A percentile compares a stretch with the other conserved stretches of the same genome.
These are phyloP conservation scores for Prolemur simus DNA, from an alignment of 2,113 vertebrate genomes.

Conservation along the genomic window DNA sequence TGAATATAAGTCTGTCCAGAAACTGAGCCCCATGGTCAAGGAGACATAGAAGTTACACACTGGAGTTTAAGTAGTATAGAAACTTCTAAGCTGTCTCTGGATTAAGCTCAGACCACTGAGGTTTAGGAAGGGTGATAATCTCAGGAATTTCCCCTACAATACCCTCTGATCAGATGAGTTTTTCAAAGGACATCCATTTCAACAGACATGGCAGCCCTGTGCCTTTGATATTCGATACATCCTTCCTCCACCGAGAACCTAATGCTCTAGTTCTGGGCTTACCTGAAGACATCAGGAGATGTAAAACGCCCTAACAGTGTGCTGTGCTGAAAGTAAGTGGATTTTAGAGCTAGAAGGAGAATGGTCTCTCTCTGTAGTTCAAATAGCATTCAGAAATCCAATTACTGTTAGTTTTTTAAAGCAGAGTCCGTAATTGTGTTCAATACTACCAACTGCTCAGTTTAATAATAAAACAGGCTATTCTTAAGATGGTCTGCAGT, in stretches of 20 bases:
- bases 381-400: constrained; percentile 55
- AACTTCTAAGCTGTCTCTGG: neutral
- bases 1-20: neutral
- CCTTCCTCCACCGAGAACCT: neutral
- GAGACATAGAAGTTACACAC: neutral
- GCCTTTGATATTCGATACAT: neutral
- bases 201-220: neutral
- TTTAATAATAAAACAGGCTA: constrained; percentile 42
- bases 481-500: neutral
- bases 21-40: neutral
- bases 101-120: neutral
- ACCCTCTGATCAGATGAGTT: neutral
- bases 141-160: neutral
- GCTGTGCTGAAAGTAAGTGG: neutral
- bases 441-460: neutral
- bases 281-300: constrained; percentile 12
- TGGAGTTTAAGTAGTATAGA: neutral
- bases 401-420: constrained; percentile 47
- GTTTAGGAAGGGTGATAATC: neutral
- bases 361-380: neutral
- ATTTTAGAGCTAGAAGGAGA: constrained; percentile 8
- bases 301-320: neutral
- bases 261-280: neutral
- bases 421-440: constrained; percentile 47
- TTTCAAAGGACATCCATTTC: neutral